phyloP scores from a whole-genome alignment of 2,113 vertebrate genomes.

The Sebastes schlegelii region DNA sequence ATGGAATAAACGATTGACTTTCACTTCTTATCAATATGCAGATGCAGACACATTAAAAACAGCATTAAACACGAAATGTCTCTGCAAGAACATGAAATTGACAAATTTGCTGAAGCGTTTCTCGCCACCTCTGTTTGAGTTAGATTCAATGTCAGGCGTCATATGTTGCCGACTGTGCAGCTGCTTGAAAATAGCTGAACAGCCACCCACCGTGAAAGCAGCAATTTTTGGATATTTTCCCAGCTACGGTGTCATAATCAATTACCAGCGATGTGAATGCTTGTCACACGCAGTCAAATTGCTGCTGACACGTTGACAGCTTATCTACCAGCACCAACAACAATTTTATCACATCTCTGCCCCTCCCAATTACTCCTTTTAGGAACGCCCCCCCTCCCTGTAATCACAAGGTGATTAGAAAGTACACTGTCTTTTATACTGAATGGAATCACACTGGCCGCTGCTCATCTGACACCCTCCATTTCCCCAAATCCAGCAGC shows the following conservation, averaged over 20 bases:
- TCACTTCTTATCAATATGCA: neutral
- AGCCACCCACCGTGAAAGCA: conserved; percentile 17
- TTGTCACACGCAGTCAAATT: conserved; percentile 47
- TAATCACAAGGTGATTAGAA: too few species aligned
- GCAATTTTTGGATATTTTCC: conserved; percentile 45
- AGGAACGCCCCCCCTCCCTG: conserved; percentile 11
- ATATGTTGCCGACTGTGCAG: conserved; percentile 7
- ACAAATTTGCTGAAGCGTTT: neutral
- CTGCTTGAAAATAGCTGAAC: conserved; percentile 17
- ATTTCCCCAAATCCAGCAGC: too few species aligned
- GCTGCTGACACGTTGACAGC: conserved; percentile 62
- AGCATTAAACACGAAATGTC: neutral
- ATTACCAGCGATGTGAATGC: conserved; percentile 46
- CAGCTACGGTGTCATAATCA: conserved; percentile 46
- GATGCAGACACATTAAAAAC: neutral
- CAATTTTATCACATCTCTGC: conserved; percentile 42
- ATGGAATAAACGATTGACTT: too few species aligned
- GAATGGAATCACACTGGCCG: too few species aligned
- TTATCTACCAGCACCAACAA: conserved; percentile 35
- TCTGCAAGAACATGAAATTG: neutral
- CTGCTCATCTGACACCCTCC: too few species aligned
- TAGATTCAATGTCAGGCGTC: neutral
- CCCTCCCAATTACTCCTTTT: conserved; percentile 34
- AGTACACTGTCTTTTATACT: too few species aligned
- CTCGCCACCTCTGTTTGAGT: neutral